Conservation (phyloP, 2,888 invertebrate species). For the Thumatha senex region DNA sequence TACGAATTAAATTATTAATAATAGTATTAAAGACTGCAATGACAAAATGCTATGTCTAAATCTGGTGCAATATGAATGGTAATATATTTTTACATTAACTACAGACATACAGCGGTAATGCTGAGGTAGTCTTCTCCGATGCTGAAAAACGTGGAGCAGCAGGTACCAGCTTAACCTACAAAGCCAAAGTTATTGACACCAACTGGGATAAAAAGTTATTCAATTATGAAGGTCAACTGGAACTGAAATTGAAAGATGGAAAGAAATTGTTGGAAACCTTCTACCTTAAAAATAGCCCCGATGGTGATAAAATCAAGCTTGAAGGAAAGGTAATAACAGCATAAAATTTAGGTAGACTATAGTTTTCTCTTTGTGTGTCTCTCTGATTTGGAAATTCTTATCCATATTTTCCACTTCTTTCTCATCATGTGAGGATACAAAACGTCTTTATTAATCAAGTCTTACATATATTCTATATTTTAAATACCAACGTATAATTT, state of each 20-base stretch:
- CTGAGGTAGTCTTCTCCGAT: constrained; percentile 56
- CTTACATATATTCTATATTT: no score
- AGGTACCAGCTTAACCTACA: constrained; percentile 62
- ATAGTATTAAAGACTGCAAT: no score
- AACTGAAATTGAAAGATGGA: constrained; percentile 62
- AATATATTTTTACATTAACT: background rate
- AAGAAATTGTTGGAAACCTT: constrained; percentile 58
- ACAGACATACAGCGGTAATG: constrained; percentile 61
- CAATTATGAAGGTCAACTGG: constrained; percentile 62
- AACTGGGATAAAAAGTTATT: constrained; percentile 54
- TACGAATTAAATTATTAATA: no score
- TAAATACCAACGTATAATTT: no score
- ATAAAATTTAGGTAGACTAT: no score
- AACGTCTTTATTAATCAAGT: no score
- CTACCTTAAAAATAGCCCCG: constrained; percentile 53
- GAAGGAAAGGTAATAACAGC: constrained; percentile 70
- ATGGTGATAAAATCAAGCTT: constrained; percentile 56
- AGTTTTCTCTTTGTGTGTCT: no score
- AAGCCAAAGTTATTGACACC: constrained; percentile 56
- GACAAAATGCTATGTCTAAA: no score
- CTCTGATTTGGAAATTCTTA: no score
- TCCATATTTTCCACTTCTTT: no score
- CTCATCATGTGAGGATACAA: no score
- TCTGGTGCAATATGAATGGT: no score
- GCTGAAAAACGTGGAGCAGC: constrained; percentile 62